Evolutionary conservation across 2,888 invertebrate genomes (phyloP), one percentile per base, ranked within the genome.

Genomic region (Furcula furcula): DNA sequence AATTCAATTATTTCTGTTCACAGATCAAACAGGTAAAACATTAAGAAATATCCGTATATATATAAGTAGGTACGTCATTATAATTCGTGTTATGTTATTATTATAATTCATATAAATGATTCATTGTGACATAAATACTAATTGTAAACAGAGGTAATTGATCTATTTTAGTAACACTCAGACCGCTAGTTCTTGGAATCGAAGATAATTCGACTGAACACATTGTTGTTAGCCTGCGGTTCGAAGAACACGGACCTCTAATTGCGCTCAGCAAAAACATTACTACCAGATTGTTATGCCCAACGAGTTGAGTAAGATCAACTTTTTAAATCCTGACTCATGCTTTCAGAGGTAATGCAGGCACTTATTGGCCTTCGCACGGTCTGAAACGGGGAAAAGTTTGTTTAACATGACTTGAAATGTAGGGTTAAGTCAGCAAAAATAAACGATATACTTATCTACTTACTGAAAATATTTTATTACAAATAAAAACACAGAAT

Each of bases 201-300:
- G 43, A 38, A 61, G 60, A 65, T 67, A 57, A 69, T 60, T 63
- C 52, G 49, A 47, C 43, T 54, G 45, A 46, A 40, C 56, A 62
- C 53, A 58, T 54, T 68, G 66, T 63, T 57, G 46, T 53, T 39
- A 34, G 39, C 38, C 36, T 48, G 34, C 40, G 53, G 46, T 73
- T 74, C 74, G 48, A 46, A 65, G 72, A 71, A 71, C 43, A 32
- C 13, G 16, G 47, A 56, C 66, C 68, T 73, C 67, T 82, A 81
- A 83, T 81, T 83, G 75, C 56, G 60, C 53, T 64, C 55, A 66
- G 74, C 76, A 80, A 80, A 83, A 83, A 83, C 51, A 40, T 39
- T 40, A 49, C 65, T 71, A 79, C 78, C 65, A 66, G 62, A 71
- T 74, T 65, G 66, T 70, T 64, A 73, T 76, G 78, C 79, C 65